A percentile compares a stretch with the other conserved stretches of the same genome.
Conservation (phyloP, 2,888 invertebrate species). For the Therioaphis trifolii region DNA sequence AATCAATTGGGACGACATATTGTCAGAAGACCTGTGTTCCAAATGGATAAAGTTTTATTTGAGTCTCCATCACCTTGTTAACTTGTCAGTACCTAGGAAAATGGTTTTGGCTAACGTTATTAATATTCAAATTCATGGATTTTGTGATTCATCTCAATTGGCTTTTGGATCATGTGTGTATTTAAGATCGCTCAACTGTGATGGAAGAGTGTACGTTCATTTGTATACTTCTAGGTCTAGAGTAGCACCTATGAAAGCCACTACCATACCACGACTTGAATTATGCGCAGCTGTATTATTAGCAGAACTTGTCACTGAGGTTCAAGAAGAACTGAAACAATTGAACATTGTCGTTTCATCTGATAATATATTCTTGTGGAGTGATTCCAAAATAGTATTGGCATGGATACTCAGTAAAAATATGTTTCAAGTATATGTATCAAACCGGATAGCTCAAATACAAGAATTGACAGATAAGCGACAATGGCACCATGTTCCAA, state of each 20-base stretch:
- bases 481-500: neutral
- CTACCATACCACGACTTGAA: conserved; percentile 14
- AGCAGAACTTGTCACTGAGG: neutral
- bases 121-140: neutral
- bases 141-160: conserved; percentile 3
- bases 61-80: no score
- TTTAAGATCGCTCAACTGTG: neutral
- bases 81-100: no score
- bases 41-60: no score
- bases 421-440: neutral
- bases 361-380: neutral
- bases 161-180: conserved; percentile 26
- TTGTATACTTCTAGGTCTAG: conserved; percentile 1
- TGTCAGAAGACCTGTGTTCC: no score
- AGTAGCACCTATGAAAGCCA: conserved; percentile 17
- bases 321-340: neutral
- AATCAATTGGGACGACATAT: no score
- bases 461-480: neutral
- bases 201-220: neutral
- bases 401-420: neutral
- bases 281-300: neutral
- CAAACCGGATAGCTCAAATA: neutral
- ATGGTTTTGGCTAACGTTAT: no score
- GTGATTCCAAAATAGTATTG: conserved; percentile 17
- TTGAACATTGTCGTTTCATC: neutral